A percentile compares a stretch with the other conserved stretches of the same genome.
Evolutionary conservation across 2,888 invertebrate species (phyloP).

Genomic region (Ormyrus thymus): DNA sequence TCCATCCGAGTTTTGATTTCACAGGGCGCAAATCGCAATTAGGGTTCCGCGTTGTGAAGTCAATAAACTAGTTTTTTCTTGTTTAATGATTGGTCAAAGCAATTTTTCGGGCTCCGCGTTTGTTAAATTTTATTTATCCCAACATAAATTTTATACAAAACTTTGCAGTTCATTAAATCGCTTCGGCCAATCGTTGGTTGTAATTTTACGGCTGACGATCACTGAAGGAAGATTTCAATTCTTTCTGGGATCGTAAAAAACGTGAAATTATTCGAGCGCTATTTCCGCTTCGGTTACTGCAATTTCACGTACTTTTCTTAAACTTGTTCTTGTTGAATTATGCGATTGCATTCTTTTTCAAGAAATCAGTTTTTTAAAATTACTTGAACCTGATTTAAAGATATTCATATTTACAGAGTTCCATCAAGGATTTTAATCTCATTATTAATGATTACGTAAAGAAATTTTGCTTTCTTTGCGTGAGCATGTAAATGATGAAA

Average conservation of each 20-base stretch:
- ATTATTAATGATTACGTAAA: constrained; percentile 8
- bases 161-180: constrained; percentile 3
- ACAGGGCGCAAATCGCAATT: neutral
- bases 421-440: constrained; percentile 26
- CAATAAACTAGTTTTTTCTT: neutral
- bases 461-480: constrained; percentile 39
- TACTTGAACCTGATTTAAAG: neutral
- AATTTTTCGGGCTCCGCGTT: constrained; percentile 8
- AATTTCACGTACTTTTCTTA: neutral
- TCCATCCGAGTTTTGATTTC: constrained; percentile 5
- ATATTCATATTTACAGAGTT: neutral
- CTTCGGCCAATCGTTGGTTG: constrained; percentile 18
- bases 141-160: neutral
- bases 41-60: constrained; percentile 18
- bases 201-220: constrained; percentile 29
- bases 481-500: constrained; percentile 11
- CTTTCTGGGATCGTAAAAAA: constrained; percentile 11
- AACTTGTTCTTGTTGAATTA: neutral
- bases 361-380: neutral
- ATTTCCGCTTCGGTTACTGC: neutral
- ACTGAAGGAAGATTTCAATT: constrained; percentile 12
- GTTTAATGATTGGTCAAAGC: constrained; percentile 26
- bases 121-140: constrained; percentile 7
- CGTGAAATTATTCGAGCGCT: constrained; percentile 27
- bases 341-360: neutral